A percentile compares a stretch with the other conserved stretches of the same genome.
Evolutionary conservation across 2,888 invertebrate genomes (phyloP).

Genomic region (Bombyx huttoni): DNA sequence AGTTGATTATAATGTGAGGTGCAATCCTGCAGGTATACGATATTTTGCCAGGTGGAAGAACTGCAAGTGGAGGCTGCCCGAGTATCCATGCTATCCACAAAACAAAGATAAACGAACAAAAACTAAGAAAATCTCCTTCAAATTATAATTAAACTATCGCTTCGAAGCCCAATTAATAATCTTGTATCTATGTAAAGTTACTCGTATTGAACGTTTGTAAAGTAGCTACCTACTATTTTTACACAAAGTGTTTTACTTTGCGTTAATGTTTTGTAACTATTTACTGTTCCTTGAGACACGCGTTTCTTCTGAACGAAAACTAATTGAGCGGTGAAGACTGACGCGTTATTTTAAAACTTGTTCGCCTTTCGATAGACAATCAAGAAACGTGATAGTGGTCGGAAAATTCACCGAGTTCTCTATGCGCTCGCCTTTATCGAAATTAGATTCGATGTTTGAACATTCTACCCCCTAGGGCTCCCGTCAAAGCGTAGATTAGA

Average conservation of each 20-base stretch:
- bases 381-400: conserved; percentile 43
- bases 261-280: conserved; percentile 37
- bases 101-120: conserved; percentile 70
- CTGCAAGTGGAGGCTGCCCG: conserved; percentile 83
- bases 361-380: conserved; percentile 34
- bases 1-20: conserved; percentile 71
- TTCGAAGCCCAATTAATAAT: conserved; percentile 48
- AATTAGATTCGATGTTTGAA: conserved; percentile 60
- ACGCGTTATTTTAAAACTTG: conserved; percentile 58
- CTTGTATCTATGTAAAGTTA: conserved; percentile 60
- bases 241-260: conserved; percentile 51
- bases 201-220: conserved; percentile 58
- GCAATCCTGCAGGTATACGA: conserved; percentile 81
- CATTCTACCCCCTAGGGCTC: conserved; percentile 52
- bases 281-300: conserved; percentile 45
- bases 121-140: conserved; percentile 64
- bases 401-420: conserved; percentile 41
- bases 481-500: conserved; percentile 57
- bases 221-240: conserved; percentile 58
- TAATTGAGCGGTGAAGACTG: conserved; percentile 70
- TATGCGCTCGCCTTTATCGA: conserved; percentile 54
- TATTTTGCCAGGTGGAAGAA: conserved; percentile 89
- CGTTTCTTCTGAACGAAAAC: conserved; percentile 54
- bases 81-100: conserved; percentile 76
- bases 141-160: conserved; percentile 53